Conservation (phyloP, 2,797 vertebrate genomes). For the Pangasius krempfi region DNA sequence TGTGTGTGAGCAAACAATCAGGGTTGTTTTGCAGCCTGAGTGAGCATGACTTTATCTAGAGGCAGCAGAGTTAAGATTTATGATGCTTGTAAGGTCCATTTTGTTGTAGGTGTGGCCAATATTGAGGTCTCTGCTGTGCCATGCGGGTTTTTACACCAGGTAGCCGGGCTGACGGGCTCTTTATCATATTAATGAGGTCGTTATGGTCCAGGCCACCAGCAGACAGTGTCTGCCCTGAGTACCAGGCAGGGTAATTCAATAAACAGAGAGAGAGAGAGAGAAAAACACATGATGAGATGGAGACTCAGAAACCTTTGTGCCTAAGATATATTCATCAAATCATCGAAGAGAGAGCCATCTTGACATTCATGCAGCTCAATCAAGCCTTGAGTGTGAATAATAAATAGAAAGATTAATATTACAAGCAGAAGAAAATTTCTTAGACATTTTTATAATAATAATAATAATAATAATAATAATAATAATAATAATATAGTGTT, state of each 20-base stretch:
- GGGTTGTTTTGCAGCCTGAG: constrained; percentile 33
- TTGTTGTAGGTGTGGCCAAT: constrained; percentile 16
- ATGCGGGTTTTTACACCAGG: constrained; percentile 24
- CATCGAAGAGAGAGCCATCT: background rate
- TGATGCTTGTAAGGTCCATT: constrained; percentile 11
- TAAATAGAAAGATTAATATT: background rate
- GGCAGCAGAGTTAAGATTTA: constrained; percentile 34
- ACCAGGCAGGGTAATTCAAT: constrained; percentile 15
- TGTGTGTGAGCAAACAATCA: background rate
- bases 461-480: background rate
- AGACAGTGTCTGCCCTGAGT: constrained; percentile 31
- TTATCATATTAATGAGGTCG: constrained; percentile 48
- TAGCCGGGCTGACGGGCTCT: constrained; percentile 24
- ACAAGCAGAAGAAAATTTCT: background rate
- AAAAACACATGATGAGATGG: background rate
- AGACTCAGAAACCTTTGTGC: constrained; percentile 18
- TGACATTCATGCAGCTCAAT: background rate
- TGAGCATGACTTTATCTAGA: constrained; percentile 41
- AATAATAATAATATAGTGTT: background rate
- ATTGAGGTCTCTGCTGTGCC: constrained; percentile 28
- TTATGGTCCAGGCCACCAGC: constrained; percentile 38
- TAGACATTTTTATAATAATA: background rate
- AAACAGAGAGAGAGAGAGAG: constrained; percentile 21
- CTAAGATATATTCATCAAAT: background rate
- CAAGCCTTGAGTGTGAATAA: background rate